Conservation (phyloP, 2,113 vertebrate genomes). For the Xerus inauris region DNA sequence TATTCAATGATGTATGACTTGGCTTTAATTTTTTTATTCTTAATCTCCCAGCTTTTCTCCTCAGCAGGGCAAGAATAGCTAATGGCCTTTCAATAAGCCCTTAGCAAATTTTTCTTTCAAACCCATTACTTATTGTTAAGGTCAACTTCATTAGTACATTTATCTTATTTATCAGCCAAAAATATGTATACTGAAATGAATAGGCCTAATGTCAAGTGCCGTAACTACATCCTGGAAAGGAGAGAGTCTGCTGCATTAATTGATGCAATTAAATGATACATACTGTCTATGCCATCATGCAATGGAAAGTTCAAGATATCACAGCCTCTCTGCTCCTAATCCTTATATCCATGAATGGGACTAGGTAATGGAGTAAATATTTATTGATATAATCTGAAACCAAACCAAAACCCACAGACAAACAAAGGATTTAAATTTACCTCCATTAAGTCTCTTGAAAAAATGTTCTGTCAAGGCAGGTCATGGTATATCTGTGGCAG, state of each 20-base stretch:
- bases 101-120: conserved; percentile 70
- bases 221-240: conserved; percentile 63
- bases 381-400: not conserved
- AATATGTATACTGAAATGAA: conserved; percentile 40
- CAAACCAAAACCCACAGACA: not conserved
- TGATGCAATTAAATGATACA: conserved; percentile 17
- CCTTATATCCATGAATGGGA: not conserved
- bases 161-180: conserved; percentile 62
- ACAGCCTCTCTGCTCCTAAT: not conserved
- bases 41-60: conserved; percentile 70
- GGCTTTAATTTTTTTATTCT: conserved; percentile 63
- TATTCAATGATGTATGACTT: conserved; percentile 39
- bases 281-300: not conserved
- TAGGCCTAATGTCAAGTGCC: not conserved
- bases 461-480: not conserved
- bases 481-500: not conserved
- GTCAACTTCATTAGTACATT: conserved; percentile 69
- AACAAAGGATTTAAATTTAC: conserved; percentile 20
- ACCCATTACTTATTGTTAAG: conserved; percentile 64
- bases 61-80: conserved; percentile 41
- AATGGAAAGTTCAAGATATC: not conserved
- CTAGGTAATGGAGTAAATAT: conserved; percentile 30
- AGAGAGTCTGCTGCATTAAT: not conserved
- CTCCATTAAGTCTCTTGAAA: not conserved
- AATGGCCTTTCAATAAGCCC: conserved; percentile 72